Evolutionary conservation across 2,888 invertebrate species (phyloP).

Genomic region (Latrodectus elegans): DNA sequence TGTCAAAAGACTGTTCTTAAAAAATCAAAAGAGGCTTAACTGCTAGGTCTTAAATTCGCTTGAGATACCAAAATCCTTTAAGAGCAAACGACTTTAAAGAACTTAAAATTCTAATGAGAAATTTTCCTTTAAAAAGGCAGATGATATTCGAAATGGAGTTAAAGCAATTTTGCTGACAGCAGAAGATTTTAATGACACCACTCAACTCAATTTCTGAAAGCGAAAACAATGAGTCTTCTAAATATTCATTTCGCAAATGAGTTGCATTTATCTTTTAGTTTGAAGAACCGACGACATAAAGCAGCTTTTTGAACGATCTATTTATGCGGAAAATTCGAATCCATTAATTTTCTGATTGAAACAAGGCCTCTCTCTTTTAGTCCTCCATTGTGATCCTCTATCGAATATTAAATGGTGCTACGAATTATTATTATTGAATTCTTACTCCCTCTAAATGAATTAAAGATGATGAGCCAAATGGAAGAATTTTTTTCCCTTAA

Average conservation of each 20-base stretch:
- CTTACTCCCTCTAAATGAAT: too few species aligned
- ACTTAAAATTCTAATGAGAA: neutral
- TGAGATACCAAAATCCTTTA: neutral
- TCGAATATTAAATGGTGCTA: neutral
- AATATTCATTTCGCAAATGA: neutral
- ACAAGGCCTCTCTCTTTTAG: neutral
- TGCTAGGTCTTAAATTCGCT: neutral
- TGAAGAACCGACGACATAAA: neutral
- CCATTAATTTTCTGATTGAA: slow-evolving; percentile 44
- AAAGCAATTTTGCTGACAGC: neutral
- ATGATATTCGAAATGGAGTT: neutral
- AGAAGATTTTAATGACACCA: neutral
- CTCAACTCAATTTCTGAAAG: neutral
- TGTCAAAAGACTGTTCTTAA: neutral
- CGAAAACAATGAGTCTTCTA: neutral
- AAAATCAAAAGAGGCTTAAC: neutral
- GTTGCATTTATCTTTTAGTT: neutral
- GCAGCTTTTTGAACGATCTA: neutral
- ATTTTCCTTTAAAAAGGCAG: neutral
- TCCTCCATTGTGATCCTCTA: neutral
- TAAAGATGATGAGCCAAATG: too few species aligned
- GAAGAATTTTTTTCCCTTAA: too few species aligned
- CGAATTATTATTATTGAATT: neutral
- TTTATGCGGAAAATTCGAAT: slow-evolving; percentile 24
- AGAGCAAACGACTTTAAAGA: neutral